Percentiles rank a stretch among this genome's conserved stretches.
These are phyloP conservation scores for Cephalotes varians DNA, from an alignment of 2,888 invertebrate species.

Conservation along the genomic window DNA sequence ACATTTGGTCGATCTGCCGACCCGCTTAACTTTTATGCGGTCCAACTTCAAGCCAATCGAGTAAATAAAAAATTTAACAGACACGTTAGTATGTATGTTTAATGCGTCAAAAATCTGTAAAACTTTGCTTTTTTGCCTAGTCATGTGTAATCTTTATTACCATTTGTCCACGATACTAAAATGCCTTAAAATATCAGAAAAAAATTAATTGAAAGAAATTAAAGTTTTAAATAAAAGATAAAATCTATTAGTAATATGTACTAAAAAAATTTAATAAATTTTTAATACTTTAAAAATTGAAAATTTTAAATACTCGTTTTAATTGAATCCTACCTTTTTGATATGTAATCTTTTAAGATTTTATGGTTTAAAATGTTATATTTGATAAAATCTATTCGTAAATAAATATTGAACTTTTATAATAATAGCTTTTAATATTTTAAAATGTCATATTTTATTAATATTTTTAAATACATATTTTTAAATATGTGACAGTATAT, in stretches of 20 bases:
- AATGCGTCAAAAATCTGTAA: neutral
- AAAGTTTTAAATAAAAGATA: constrained; percentile 5
- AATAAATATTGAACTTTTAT: neutral
- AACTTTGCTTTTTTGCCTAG: neutral
- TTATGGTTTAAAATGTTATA: neutral
- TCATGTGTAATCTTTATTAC: neutral
- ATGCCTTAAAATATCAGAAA: neutral
- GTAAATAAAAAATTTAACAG: constrained; percentile 15
- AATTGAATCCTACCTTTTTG: neutral
- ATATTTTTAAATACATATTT: no score
- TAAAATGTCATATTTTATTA: neutral
- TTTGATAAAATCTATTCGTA: neutral
- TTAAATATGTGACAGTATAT: neutral
- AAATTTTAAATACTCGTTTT: neutral
- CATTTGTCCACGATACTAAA: neutral
- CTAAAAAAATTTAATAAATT: neutral
- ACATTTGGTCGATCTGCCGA: constrained; percentile 18
- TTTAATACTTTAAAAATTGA: no score
- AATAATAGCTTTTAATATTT: neutral
- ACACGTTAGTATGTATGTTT: neutral
- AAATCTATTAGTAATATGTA: neutral
- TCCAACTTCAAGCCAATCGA: neutral
- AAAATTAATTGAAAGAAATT: neutral
- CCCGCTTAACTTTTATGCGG: constrained; percentile 11
- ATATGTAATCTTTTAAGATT: neutral